These are phyloP conservation scores for Bombus consobrinus DNA, from an alignment of 1,140 invertebrate species.

Conservation along the genomic window DNA sequence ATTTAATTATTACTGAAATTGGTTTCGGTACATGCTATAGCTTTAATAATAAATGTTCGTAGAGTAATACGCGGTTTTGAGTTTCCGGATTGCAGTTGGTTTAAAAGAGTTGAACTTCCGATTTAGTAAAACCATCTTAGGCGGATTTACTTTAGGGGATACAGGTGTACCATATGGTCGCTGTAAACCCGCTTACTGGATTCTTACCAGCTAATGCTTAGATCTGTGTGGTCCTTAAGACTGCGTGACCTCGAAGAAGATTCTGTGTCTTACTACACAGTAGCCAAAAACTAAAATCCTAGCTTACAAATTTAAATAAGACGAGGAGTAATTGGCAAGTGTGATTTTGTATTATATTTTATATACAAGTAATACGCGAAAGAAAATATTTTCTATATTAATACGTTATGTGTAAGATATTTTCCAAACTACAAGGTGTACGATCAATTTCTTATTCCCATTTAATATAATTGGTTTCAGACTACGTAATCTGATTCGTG, in stretches of 20 bases:
- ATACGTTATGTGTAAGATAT: neutral
- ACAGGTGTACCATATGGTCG: constrained; percentile 11
- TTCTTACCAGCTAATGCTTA: constrained; percentile 17
- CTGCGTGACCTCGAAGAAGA: neutral
- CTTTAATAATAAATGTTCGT: neutral
- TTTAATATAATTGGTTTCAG: neutral
- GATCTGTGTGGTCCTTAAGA: neutral
- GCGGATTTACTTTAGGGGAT: neutral
- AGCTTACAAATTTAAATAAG: neutral
- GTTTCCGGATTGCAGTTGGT: too few species aligned
- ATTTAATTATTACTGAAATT: neutral
- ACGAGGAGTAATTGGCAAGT: neutral
- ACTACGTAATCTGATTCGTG: neutral
- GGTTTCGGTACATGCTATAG: neutral
- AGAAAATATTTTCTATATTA: neutral
- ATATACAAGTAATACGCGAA: neutral
- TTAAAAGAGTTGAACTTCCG: neutral
- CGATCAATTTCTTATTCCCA: neutral
- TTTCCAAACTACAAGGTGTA: neutral
- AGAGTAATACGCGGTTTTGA: neutral
- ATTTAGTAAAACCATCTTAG: neutral
- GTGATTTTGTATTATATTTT: neutral
- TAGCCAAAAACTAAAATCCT: neutral
- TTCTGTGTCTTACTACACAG: neutral
- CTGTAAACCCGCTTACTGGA: neutral